Conservation (phyloP, 2,113 vertebrate genomes). For the Solenodon paradoxus region DNA sequence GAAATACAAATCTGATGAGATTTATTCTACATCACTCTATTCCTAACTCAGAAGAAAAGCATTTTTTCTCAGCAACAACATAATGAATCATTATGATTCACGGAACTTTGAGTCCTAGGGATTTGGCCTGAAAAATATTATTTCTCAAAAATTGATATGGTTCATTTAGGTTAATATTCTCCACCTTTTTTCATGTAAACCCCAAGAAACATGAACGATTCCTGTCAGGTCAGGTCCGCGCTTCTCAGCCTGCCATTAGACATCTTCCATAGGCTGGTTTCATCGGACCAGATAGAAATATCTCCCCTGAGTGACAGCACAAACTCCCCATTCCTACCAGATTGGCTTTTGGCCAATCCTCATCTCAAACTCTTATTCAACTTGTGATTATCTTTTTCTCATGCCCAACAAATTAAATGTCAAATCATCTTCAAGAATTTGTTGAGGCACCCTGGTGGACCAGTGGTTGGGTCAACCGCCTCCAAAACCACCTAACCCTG, state of each 20-base stretch:
- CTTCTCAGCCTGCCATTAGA: neutral
- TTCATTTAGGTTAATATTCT: neutral
- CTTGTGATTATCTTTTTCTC: neutral
- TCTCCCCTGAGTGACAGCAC: neutral
- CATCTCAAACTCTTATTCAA: neutral
- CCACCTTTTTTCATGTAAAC: neutral
- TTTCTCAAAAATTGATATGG: neutral
- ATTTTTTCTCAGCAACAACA: neutral
- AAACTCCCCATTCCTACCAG: neutral
- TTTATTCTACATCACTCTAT: neutral
- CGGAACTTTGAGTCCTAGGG: neutral
- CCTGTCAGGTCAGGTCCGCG: neutral
- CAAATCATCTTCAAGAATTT: neutral
- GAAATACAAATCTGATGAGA: neutral
- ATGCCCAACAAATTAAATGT: slow-evolving; percentile 1
- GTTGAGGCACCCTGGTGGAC: too few relatives aligned
- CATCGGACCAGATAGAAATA: neutral
- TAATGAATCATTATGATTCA: neutral
- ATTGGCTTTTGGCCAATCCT: neutral
- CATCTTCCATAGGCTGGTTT: neutral
- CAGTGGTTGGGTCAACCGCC: too few relatives aligned
- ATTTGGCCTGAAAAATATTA: neutral
- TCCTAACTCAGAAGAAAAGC: neutral
- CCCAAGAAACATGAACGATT: neutral
- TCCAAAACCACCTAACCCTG: too few relatives aligned